These are phyloP conservation scores for Ophiodon elongatus DNA, from an alignment of 2,113 vertebrate genomes.

Conservation along the genomic window DNA sequence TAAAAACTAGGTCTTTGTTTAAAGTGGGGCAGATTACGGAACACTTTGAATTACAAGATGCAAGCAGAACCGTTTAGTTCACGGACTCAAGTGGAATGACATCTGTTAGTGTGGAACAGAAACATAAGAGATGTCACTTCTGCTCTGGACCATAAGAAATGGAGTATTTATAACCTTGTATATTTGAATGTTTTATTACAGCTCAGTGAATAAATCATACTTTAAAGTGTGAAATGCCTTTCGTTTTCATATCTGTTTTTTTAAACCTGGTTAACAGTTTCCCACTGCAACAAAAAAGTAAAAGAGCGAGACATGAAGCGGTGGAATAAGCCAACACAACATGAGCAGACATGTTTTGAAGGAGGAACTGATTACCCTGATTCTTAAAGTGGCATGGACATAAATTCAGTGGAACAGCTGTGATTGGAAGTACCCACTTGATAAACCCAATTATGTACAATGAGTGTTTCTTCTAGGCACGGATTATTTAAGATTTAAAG, in stretches of 20 bases:
- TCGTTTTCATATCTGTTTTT: background rate
- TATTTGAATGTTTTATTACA: background rate
- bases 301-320: background rate
- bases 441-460: background rate
- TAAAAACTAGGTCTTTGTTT: background rate
- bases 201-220: conserved; percentile 2
- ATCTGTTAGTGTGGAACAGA: background rate
- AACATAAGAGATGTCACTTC: background rate
- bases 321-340: background rate
- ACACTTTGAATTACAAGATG: background rate
- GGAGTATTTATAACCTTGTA: background rate
- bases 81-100: background rate
- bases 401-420: background rate
- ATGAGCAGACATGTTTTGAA: conserved; percentile 17
- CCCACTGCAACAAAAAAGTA: background rate
- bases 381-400: background rate
- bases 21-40: background rate
- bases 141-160: background rate
- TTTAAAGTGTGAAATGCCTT: background rate
- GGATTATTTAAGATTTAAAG: background rate
- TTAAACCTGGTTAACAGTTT: background rate
- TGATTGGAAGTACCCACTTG: background rate
- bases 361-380: background rate
- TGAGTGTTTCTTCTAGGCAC: background rate
- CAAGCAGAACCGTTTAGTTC: background rate